Base-by-base conservation (phyloP, 2,888 invertebrate genomes). In the Neoitamus cyanurus region DNA sequence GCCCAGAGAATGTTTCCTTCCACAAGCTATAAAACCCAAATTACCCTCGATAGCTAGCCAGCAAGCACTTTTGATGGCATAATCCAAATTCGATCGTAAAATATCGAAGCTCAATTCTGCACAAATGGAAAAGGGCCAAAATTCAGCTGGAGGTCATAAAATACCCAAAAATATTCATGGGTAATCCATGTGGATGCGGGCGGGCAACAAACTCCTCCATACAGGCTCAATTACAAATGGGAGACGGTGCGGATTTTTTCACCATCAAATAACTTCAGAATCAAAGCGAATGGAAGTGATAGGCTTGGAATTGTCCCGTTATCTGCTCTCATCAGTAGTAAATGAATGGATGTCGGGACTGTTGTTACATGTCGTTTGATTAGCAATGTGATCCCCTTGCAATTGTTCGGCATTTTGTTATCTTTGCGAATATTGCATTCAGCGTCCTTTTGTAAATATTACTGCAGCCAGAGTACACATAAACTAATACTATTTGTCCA, bases 81-180 rank as follows among this genome's bases (percentile, higher is more conserved):
- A 83, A 85, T 68, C 68, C 68, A 68, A 80, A 84, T 80, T 84
- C 82, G 85, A 34, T 34, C 85, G 73, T 85, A 84, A 85, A 85
- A 84, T 84, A 75, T 58, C 80, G 84, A 85, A 84, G 84, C 84
- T 84, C 86, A 86, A 86, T 86, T 86, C 84, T 82, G 70, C 68
- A 80, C 68, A 84, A 84, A 86, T 83, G 86, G 83, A 82, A 82
- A 36, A 82, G 36, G 82, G 82, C 82, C 82, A 82, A 84, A 86
- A 83, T 83, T 68, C 77, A 20, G 69, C 42, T 15, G 15, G 37
- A 69, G 73, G 83, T 72, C 83, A 86, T 86, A 86, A 86, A 86
- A 86, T 86, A 86, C 85, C 86, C 84, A 85, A 86, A 86, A 86
- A 86, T 86, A 86, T 86, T 86, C 86, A 86, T 86, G 85, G 86